Evolutionary conservation across 2,797 vertebrate species (phyloP), one percentile per base, ranked within the genome.

Genomic region (Manis pentadactyla): DNA sequence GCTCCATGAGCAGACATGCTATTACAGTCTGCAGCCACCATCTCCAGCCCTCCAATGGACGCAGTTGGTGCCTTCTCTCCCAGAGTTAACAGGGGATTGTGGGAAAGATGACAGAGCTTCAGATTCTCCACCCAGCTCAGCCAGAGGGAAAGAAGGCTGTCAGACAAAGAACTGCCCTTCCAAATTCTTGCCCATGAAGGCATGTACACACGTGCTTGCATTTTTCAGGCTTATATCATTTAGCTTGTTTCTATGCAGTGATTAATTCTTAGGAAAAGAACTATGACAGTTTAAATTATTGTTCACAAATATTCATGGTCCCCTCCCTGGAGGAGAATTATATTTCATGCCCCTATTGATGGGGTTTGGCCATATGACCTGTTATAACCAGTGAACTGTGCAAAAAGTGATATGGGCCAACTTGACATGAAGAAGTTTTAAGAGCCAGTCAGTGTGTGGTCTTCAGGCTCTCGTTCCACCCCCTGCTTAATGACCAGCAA

Each of bases 11-110:
- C 96, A 98, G 98, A 98, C 96, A 98, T 11, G 1, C 95, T 94
- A 87, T 93, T 98, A 95, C 75, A 0, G n/a, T 97, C 95, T 97
- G 94, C 97, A 98, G 95, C 98, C 98, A 98, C 97, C 97, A 95
- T 0, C 90, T 87, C 83, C 93, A 64, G 95, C 98, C 96, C 97
- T 95, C 94, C 96, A 96, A 95, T 86, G 95, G 93, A 93, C 90
- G 91, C 69, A 97, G 97, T 93, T 93, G 73, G 89, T 94, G 77
- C 91, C 95, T 98, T 96, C 93, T 95, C 92, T 94, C 96, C 95
- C 96, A 88, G 97, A 97, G 93, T 97, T 98, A 98, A 86, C 87
- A 96, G 94, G 61, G 46, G 8, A 19, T 55, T 95, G 55, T 93
- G 73, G 59, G 96, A 97, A 96, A 93, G 64, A 53, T 73, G 57